Evolutionary conservation across 2,888 invertebrate species (phyloP), one percentile per base, ranked within the genome.

Genomic region (Slavum lentiscoides): DNA sequence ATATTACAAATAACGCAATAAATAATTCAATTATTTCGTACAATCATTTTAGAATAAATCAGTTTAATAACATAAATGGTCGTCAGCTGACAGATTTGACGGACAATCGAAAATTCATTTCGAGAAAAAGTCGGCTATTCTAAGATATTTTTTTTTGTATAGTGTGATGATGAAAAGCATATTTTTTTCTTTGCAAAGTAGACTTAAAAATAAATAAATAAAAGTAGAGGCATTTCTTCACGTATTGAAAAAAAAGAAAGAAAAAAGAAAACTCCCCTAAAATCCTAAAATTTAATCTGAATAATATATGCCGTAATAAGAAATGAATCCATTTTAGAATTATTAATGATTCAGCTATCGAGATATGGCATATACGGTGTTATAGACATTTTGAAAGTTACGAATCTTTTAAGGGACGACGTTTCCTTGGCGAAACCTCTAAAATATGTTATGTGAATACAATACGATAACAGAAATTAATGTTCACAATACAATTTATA

Each of bases 291-390:
- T 64, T 64, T 64, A 37, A 64, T 64, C 5, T 11, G 37, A 64
- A 55, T 64, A 64, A 55, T 53, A 53, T 21, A n/a, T 21, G 7
- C 21, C 9, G 17, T 74, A 49, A 55, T 21, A 53, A 4, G 9
- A 9, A 43, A 43, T 43, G 43, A 68, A 68, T 61, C 0, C 61
- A 30, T 68, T 76, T 76, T 68, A 5, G 4, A 6, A n/a, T 69
- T 69, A 77, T 69, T 69, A 37, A 53, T 61, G 17, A 62, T 69
- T 76, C 53, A 37, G 43, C 59, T 23, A 37, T 74, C 15, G 17
- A 39, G 37, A 39, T n/a, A 15, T 1, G 64, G 37, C 39, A 39
- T 37, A 53, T 66, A 74, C 21, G 66, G 66, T 74, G 19, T 74
- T 66, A 53, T 9, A 2, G 21, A 39, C 2, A 13, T 58, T 64